Base-by-base conservation (phyloP, 2,113 vertebrate genomes). In the Panthera tigris region DNA sequence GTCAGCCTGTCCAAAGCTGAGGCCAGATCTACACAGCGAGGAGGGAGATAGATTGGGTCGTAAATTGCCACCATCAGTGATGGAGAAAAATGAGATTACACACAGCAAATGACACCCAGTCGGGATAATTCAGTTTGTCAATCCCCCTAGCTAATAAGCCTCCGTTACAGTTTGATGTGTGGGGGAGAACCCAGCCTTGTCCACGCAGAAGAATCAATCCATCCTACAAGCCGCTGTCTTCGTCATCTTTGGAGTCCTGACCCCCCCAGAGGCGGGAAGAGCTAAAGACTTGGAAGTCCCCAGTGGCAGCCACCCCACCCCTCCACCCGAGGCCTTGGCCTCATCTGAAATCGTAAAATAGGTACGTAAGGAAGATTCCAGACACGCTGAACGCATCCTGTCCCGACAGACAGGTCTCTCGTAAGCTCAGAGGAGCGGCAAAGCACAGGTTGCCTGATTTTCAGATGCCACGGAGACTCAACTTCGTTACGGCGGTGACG, bases 11-110 rank as follows among this genome's bases (percentile, higher is more conserved):
- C 4, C 55, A 87, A 27, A 36, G 11, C 23, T 45, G 27, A 36
- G 45, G 25, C 81, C 76, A 25, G 57, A 36, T 91, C 36, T 41
- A 13, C 68, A 15, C 0, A 0, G 33, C 78, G 36, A 5, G 8
- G 11, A n/a, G 41, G n/a, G 29, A 95, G 52, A 41, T 0, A 50
- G 82, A 57, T 0, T 18, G 61, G 14, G 1, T 6, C 84, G 11
- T 61, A 73, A 96, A 96, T 52, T 94, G 83, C 65, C 69, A 10
- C 80, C 52, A 65, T 95, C 55, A 14, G 31, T 41, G n/a, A 29
- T 16, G 55, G 79, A 84, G 83, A 45, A 80, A 95, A 93, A 78
- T 0, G 2, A 87, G 63, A 84, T 71, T 74, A 39, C 15, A 41
- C 41, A 23, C 79, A 91, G 83, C 92, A 65, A 95, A 94, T 31